Conservation (phyloP, 1,140 invertebrate species). For the Camponotus vicinus region DNA sequence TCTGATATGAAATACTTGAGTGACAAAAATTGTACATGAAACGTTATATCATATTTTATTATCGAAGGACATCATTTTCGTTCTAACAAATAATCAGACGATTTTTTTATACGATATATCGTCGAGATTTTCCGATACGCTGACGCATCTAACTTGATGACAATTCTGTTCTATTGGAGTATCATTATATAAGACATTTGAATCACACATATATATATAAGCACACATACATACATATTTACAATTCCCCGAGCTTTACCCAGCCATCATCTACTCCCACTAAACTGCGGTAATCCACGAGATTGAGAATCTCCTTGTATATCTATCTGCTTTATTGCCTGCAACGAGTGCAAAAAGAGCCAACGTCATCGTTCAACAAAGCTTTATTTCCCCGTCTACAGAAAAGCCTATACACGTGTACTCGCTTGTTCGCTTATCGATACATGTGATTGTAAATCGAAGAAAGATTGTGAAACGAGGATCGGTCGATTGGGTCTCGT, state of each 20-base stretch:
- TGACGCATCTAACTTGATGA: neutral
- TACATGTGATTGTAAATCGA: conserved; percentile 42
- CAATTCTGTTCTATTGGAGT: neutral
- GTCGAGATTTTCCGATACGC: neutral
- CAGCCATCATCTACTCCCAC: neutral
- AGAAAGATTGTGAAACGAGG: neutral
- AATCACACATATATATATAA: neutral
- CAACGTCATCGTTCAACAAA: conserved; percentile 10
- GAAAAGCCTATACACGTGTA: conserved; percentile 42
- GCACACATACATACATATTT: neutral
- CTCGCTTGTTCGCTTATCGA: conserved; percentile 67
- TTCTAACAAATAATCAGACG: neutral
- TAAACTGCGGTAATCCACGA: conserved; percentile 26
- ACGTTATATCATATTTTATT: neutral
- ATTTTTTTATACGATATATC: conserved; percentile 6
- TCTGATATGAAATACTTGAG: neutral
- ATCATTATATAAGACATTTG: conserved; percentile 30
- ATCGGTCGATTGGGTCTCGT: conserved; percentile 21
- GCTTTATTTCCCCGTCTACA: conserved; percentile 47
- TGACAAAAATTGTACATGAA: neutral
- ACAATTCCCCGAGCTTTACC: conserved; percentile 20
- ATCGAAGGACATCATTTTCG: neutral
- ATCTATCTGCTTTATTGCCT: conserved; percentile 45
- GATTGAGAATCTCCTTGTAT: conserved; percentile 16
- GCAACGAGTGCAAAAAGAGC: conserved; percentile 15